Base-by-base conservation (phyloP, 2,797 vertebrate genomes). In the Loriculus beryllinus region DNA sequence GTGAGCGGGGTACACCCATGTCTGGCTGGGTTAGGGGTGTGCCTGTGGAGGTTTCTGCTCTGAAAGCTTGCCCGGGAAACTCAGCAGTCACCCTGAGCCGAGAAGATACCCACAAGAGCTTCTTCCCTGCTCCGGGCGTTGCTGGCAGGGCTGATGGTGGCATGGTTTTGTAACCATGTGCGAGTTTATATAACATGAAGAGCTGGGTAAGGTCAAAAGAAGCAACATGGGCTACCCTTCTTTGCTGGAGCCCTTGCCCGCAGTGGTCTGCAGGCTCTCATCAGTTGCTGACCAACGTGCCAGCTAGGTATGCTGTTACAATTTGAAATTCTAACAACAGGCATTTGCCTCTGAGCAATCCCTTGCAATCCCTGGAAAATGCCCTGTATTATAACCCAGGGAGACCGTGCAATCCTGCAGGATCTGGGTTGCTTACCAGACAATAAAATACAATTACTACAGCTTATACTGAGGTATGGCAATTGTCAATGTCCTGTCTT, bases 1-100 rank as follows among this genome's bases (percentile, higher is more conserved):
- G 4, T 1, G 5, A 35, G 7, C 19, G 19, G 51, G 15, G 11
- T 19, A 5, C 21, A 3, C 10, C 40, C 5, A 0, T 5, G 42
- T 8, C 37, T 25, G 56, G 7, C 51, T 28, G 78, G 23, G 18
- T 22, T 45, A 5, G 4, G 11, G 33, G 25, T 21, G 35, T 4
- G 51, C 9, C 0, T 5, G 14, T 31, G 8, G 35, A 90, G 39
- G 17, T 7, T 22, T 37, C 39, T 29, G 12, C 57, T 28, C 8
- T 19, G 22, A 25, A 57, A 92, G 47, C 3, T 23, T 23, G 26
- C 6, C 28, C 26, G 49, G 45, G 45, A 82, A 82, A 33, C 20
- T 23, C 42, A 28, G 47, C 2, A 5, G 18, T 57, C 11, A 57
- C 33, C 14, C 54, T 57, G n/a, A 57, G 54, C 11, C 4, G 14